Evolutionary conservation across 2,113 vertebrate species (phyloP), one percentile per base, ranked within the genome.

Genomic region (Pagrus major): DNA sequence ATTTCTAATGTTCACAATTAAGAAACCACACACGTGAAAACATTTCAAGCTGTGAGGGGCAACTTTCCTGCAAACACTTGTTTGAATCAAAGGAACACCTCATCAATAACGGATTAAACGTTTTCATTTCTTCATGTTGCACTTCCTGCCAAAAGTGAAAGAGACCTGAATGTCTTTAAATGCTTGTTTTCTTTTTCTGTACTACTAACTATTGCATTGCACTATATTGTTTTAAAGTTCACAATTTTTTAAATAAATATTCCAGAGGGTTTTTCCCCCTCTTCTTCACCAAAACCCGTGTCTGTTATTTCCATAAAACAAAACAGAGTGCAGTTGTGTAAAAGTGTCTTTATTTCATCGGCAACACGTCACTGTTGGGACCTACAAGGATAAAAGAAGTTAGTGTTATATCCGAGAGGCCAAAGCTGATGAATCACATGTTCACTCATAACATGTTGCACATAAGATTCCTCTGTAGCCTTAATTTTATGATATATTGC

Each of bases 331-430:
- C 0, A 72, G 20, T 20, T 67, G 31, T 61, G 37, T 74, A 8
- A 44, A 67, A 67, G 2, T 41, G 39, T 58, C 39, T 88, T 92
- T 88, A 90, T 91, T 91, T 64, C 0, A 1, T 81, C 47, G 31
- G 6, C 74, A 46, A 70, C 15, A 23, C 7, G 0, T 42, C 69
- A 66, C 8, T 51, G 44, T 35, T 33, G 2, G 65, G 71, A 58
- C 88, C 84, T 89, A 23, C 0, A 21, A 60, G 9, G 51, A 3
- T 59, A 33, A 29, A 33, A 25, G 3, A 46, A n/a, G 44, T 65
- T 14, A n/a, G 16, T n/a, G 55, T 52, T 9, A 27, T 3, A 21
- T 21, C 42, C 21, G 15, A 41, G 27, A 41, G 23, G 16, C 18
- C 5, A 6, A 29, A 51, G 29, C 56, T 63, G 14, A 27, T 39